Conservation (phyloP, 1,140 invertebrate species). For the Micrasema longulum region DNA sequence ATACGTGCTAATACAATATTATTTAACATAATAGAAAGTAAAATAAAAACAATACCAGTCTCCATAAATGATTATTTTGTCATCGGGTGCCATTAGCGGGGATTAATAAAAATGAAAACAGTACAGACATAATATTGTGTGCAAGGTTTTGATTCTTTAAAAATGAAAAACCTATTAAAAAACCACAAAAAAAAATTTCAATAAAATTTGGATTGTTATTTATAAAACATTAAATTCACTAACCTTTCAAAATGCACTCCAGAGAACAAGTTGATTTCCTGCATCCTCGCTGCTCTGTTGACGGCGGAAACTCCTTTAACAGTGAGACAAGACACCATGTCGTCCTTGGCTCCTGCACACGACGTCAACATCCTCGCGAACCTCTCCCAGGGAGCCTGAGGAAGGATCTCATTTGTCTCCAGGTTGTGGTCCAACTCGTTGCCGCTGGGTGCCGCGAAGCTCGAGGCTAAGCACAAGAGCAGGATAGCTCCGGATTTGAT, state of each 20-base stretch:
- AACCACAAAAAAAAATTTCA: too few relatives aligned
- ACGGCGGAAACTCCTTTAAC: slow-evolving; percentile 70
- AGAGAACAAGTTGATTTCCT: slow-evolving; percentile 69
- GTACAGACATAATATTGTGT: too few relatives aligned
- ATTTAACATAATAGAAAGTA: too few relatives aligned
- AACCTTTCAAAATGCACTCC: slow-evolving; percentile 72
- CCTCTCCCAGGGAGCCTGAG: slow-evolving; percentile 48
- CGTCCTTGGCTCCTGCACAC: slow-evolving; percentile 57
- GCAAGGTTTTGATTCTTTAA: not conserved
- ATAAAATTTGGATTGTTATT: too few relatives aligned
- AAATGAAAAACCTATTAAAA: too few relatives aligned
- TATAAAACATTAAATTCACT: not conserved
- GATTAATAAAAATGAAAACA: too few relatives aligned
- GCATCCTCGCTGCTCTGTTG: slow-evolving; percentile 69
- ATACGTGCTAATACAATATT: too few relatives aligned
- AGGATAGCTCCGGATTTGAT: slow-evolving; percentile 18
- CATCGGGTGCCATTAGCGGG: too few relatives aligned
- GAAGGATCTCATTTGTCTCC: slow-evolving; percentile 54
- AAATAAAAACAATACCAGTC: too few relatives aligned
- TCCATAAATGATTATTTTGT: too few relatives aligned
- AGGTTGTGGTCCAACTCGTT: slow-evolving; percentile 57
- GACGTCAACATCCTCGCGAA: slow-evolving; percentile 47
- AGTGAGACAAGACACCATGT: slow-evolving; percentile 69
- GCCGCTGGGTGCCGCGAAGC: slow-evolving; percentile 57
- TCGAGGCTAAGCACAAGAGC: slow-evolving; percentile 53